Base-by-base conservation (phyloP, 2,797 vertebrate species). In the Lutjanus campechanus region DNA sequence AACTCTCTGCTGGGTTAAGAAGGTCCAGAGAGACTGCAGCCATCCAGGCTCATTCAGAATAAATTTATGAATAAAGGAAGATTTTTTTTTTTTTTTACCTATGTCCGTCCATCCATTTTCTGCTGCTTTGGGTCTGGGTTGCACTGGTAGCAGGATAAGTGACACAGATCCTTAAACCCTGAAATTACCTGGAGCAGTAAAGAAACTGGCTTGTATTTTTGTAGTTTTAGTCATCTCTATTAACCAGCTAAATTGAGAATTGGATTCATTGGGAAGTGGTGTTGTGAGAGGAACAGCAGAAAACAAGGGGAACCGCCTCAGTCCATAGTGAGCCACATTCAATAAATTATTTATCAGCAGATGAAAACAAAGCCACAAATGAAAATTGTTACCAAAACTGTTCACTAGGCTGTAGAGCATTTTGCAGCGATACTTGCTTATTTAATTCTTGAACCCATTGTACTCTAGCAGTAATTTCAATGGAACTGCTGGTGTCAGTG, bases 1-100 rank as follows among this genome's bases (percentile, higher is more conserved):
- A 56, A 60, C 15, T 71, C 44, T 68, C 41, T 65, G 56, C 56
- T 40, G 60, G 68, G 78, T 25, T 29, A 25, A 69, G 51, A 69
- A 4, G 11, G 43, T 60, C 51, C 65, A 60, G 11, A 41, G 46
- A 76, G 22, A 36, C 40, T 64, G 58, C 55, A 73, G 55, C n/a
- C 64, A 1, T 58, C 54, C 69, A 69, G 12, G 10, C 17, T 50
- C 49, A 19, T 64, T 75, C 49, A 61, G 13, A 59, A 25, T 25
- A 25, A 25, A 25, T 49, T 12, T 59, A 4, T 66, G 55, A 75
- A 46, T 40, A 66, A 12, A 76, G 19, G 0, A 51, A 17, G 12
- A 7, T 46, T 56, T 43, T 67, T 15, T 56, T 43, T 67, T 15
- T 53, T 19, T 60, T n/a, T 25, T 4, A 40, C 40, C 47, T 36